Base-by-base conservation (phyloP, 92 coral and sea anemone species). In the Umimayanthus chanpuru region DNA sequence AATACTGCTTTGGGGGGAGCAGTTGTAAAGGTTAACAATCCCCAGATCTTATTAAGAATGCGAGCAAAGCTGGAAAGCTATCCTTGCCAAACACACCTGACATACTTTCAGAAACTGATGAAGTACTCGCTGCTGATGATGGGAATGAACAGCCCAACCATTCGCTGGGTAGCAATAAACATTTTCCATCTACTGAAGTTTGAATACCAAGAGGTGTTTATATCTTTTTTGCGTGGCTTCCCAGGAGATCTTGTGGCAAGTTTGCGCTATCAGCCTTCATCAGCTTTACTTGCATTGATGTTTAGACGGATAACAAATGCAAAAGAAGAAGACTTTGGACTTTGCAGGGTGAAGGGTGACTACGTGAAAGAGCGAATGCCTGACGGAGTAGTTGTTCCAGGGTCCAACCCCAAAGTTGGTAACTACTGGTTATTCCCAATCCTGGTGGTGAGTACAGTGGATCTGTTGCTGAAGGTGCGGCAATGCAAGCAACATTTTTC, bases 371-470 rank as follows among this genome's bases (percentile, higher is more conserved):
- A 85, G n/a, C 91, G 88, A 77, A 82, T 97, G 70, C 98, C 94
- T 15, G 90, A 88, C 5, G 90, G 90, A 87, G 94, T 97, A 10
- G 92, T 97, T 80, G 90, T 97, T 41, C 99, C 99, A 79, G 99
- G 99, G 3, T 67, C 75, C 73, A 95, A 93, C 30, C 90, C 99
- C 74, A 93, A 89, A 43, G 78, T 86, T 9, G 72, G 81, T 41
- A 97, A 92, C 82, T 97, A 97, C 82, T 97, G 99, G 99, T 85
- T 97, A 61, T 97, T 97, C 81, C 99, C 99, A 4, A 79, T 97
- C 30, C 77, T 97, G 20, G 99, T 97, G 93, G 99, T 97, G 77
- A 91, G 99, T 92, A 56, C 28, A 47, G n/a, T 38, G 68, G 7
- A 47, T 47, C 50, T 47, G 44, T 41, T 5, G 0, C 5, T 41